Evolutionary conservation across 1,140 invertebrate species (phyloP).

Genomic region (Drosophila sproati): DNA sequence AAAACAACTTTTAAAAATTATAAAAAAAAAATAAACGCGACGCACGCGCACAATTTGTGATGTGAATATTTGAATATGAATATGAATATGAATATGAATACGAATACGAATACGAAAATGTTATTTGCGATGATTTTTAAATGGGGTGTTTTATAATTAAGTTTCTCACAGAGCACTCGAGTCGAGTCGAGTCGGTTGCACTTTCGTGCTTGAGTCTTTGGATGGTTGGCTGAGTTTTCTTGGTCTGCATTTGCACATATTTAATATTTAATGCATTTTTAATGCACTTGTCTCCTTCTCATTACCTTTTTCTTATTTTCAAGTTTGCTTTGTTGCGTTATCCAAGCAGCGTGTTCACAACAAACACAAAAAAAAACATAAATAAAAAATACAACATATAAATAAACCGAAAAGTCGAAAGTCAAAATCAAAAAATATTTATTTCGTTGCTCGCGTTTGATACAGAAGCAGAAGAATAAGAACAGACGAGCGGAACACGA

Average conservation of each 20-base stretch:
- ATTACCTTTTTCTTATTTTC: not conserved
- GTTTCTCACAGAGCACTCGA: conserved; percentile 29
- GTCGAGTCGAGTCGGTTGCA: not conserved
- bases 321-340: not conserved
- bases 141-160: conserved; percentile 59
- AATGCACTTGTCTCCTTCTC: not conserved
- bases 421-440: conserved; percentile 10
- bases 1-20: not conserved
- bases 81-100: no score
- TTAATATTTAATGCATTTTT: conserved; percentile 1
- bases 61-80: conserved; percentile 45
- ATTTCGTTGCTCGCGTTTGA: conserved; percentile 17
- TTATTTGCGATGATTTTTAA: conserved; percentile 18
- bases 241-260: conserved; percentile 4
- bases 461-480: not conserved
- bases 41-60: conserved; percentile 67
- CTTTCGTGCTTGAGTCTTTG: not conserved
- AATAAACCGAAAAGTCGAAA: conserved; percentile 6
- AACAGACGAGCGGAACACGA: conserved; percentile 4
- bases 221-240: conserved; percentile 7
- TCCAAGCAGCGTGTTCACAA: conserved; percentile 1
- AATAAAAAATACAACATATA: not conserved
- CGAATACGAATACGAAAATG: not conserved
- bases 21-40: conserved; percentile 21
- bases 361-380: not conserved